These are phyloP conservation scores for Hemicentrotus pulcherrimus DNA, from an alignment of 35 echinoderm and acorn worm species.

Conservation along the genomic window DNA sequence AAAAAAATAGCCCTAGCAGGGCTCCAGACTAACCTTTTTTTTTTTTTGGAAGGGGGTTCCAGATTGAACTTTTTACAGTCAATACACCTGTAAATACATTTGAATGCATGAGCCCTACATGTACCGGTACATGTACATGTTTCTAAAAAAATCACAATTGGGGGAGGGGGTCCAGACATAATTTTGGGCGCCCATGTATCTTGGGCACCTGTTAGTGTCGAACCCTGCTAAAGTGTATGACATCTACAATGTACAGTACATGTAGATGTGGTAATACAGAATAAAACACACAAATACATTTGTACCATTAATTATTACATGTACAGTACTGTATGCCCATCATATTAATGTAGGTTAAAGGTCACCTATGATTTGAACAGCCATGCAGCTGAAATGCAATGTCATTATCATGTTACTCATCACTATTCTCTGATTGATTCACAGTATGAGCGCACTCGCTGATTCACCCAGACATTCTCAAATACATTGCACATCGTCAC, in stretches of 20 bases:
- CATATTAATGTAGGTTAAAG: not conserved
- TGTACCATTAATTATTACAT: not conserved
- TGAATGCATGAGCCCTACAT: too few species aligned
- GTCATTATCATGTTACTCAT: conserved; percentile 6
- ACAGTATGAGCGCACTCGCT: not conserved
- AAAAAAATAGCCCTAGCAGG: too few species aligned
- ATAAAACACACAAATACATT: not conserved
- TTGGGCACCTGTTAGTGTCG: too few species aligned
- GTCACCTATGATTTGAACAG: not conserved
- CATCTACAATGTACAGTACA: not conserved
- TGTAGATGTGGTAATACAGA: not conserved
- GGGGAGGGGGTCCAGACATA: too few species aligned
- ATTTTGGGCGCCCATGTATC: too few species aligned
- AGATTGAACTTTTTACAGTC: too few species aligned
- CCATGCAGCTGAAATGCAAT: not conserved
- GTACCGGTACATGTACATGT: too few species aligned
- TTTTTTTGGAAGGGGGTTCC: too few species aligned
- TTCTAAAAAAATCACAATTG: too few species aligned
- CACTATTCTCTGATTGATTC: not conserved
- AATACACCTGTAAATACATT: too few species aligned
- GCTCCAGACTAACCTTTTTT: too few species aligned
- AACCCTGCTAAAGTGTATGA: too few species aligned
- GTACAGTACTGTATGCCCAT: not conserved
- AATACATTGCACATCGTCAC: not conserved
- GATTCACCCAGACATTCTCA: not conserved